Evolutionary conservation across 2,797 vertebrate genomes (phyloP).

Genomic region (Sebastes jordani): DNA sequence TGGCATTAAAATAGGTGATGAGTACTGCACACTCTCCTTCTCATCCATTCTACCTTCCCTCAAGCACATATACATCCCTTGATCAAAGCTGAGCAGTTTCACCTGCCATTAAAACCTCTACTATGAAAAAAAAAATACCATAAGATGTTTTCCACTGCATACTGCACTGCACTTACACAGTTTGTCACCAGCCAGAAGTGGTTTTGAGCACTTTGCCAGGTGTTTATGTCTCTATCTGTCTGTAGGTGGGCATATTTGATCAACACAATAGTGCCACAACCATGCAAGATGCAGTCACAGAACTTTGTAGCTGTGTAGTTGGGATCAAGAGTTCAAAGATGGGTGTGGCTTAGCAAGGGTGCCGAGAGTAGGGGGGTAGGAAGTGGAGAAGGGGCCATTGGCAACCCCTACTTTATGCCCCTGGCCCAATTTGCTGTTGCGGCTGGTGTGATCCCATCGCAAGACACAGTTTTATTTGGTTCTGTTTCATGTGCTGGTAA

Average conservation of each 20-base stretch:
- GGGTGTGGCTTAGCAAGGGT: too few relatives aligned
- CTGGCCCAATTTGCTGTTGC: too few relatives aligned
- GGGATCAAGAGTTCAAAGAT: too few relatives aligned
- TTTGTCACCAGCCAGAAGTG: not conserved
- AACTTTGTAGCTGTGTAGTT: not conserved
- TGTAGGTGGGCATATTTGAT: not conserved
- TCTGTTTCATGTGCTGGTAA: not conserved
- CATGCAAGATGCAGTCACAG: not conserved
- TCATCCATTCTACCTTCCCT: constrained; percentile 14
- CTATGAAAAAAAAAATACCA: not conserved
- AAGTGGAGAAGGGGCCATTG: too few relatives aligned
- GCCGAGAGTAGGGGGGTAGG: too few relatives aligned
- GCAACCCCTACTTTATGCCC: too few relatives aligned
- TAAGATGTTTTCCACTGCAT: not conserved
- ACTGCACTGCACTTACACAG: not conserved
- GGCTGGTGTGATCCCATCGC: too few relatives aligned
- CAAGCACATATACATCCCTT: constrained; percentile 19
- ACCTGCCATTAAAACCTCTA: constrained; percentile 3
- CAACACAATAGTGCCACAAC: not conserved
- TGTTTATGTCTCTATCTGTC: not conserved
- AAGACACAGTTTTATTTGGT: not conserved
- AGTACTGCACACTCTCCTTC: not conserved
- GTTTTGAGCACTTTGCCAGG: not conserved
- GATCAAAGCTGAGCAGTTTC: constrained; percentile 32
- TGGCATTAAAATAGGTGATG: constrained; percentile 28